Evolutionary conservation across 2,113 vertebrate species (phyloP), one percentile per base, ranked within the genome.

Genomic region (Vidua chalybeata): DNA sequence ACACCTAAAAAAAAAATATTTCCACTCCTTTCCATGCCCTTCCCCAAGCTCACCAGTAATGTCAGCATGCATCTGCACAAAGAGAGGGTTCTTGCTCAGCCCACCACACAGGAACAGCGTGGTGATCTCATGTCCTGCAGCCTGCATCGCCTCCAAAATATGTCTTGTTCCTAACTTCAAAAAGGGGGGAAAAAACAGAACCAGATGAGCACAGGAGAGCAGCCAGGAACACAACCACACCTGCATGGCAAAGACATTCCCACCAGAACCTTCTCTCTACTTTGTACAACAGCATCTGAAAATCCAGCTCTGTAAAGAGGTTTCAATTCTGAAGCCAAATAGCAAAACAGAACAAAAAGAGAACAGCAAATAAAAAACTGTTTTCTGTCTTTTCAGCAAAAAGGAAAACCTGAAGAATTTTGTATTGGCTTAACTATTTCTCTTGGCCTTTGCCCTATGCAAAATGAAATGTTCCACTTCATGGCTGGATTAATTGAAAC

Each of bases 21-120:
- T 55, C 30, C 12, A 8, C 35, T 46, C 20, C n/a, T 35, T 77
- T 82, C 30, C 58, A 46, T 11, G 8, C 61, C 23, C 17, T 68
- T 74, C 56, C 61, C 79, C 49, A 61, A 10, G 93, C 98, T 97
- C 86, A 99, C 99, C 99, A 69, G 98, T 98, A 63, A 99, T 97
- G 80, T 99, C 99, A 7, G 99, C 98, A 0, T 99, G 99, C 96
- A 98, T 98, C 97, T 99, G 98, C 61, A 99, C 99, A 91, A 99
- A 99, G 83, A 99, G 98, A 11, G 98, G 80, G 78, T 99, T 99
- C 98, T 99, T 99, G 98, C 99, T 99, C 94, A 99, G 97, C 18
- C 99, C 99, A 12, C 99, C 99, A 11, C 99, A 99, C 83, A 99
- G 97, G 91, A 99, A 99, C 75, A 99, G 97, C 2, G 98, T 98